phyloP scores from a whole-genome alignment of 2,113 vertebrate genomes.

The Chunga burmeisteri region DNA sequence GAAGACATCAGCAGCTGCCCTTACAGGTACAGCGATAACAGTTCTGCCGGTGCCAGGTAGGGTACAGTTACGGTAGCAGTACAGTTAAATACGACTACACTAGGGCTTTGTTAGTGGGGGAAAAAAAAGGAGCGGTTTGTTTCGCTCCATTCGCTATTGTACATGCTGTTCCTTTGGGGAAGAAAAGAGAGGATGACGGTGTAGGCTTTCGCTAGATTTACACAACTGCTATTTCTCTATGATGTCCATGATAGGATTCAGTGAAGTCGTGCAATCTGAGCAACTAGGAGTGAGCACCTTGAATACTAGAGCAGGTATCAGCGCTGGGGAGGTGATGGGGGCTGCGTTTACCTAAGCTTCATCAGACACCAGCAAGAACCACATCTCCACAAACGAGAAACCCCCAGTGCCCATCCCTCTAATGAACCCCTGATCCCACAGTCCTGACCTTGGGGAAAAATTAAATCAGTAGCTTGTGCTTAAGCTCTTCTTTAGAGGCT shows the following conservation, averaged over 20 bases:
- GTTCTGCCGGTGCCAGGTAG: not conserved
- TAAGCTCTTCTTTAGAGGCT: not conserved
- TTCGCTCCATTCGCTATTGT: rapidly evolving
- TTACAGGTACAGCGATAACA: rapidly evolving
- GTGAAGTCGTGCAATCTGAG: not conserved
- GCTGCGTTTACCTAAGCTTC: not conserved
- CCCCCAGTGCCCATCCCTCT: not conserved
- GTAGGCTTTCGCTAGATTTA: not conserved
- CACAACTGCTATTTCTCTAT: not conserved
- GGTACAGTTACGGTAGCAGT: rapidly evolving
- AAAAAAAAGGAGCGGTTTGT: not conserved
- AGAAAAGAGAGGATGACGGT: not conserved
- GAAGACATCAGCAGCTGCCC: not conserved
- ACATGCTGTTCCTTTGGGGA: not conserved
- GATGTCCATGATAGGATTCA: not conserved
- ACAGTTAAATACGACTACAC: not conserved
- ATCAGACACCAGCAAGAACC: not conserved
- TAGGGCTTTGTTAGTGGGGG: not conserved
- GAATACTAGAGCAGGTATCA: not conserved
- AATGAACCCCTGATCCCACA: not conserved
- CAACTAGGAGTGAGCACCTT: not conserved
- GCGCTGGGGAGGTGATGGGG: not conserved
- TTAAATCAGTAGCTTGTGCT: not conserved
- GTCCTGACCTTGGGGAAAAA: not conserved
- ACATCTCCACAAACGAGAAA: not conserved